These are phyloP conservation scores for Penaeus indicus DNA, from an alignment of 1,140 invertebrate genomes.

Conservation along the genomic window DNA sequence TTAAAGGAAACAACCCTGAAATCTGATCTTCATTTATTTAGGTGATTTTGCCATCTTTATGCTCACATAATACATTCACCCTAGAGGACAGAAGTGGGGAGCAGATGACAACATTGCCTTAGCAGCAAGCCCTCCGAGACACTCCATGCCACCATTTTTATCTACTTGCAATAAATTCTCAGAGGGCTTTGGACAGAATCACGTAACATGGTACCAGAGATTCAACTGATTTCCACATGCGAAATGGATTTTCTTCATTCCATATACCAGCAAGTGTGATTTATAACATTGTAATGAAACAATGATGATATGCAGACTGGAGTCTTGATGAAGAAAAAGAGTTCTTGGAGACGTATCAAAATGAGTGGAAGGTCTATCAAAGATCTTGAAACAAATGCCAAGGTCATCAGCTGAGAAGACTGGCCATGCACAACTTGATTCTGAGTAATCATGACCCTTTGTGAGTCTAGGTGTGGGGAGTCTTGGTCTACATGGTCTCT, in stretches of 20 bases:
- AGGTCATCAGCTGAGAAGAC: constrained; percentile 41
- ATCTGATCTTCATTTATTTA: constrained; percentile 40
- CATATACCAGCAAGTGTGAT: no score
- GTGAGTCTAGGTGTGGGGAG: constrained; percentile 45
- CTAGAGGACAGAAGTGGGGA: constrained; percentile 55
- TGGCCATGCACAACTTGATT: constrained; percentile 48
- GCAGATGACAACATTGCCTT: constrained; percentile 51
- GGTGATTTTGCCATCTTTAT: constrained; percentile 48
- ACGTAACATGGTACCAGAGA: constrained; percentile 29
- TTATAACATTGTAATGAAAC: no score
- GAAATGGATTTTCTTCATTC: no score
- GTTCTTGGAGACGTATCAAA: no score
- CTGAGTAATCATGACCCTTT: constrained; percentile 33
- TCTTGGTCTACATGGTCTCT: constrained; percentile 60
- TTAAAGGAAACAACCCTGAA: no score
- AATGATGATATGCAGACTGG: no score
- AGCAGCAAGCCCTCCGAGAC: constrained; percentile 56
- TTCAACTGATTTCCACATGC: constrained; percentile 45
- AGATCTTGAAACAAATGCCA: constrained; percentile 12
- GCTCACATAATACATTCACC: constrained; percentile 61
- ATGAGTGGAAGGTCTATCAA: not conserved
- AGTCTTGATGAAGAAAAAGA: no score
- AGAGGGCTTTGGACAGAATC: constrained; percentile 50
- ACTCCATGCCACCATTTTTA: constrained; percentile 35
- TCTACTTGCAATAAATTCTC: constrained; percentile 43